Percentiles rank a stretch among this genome's conserved stretches.
Evolutionary conservation across 2,888 invertebrate species (phyloP).

Genomic region (Creontiades dilutus): DNA sequence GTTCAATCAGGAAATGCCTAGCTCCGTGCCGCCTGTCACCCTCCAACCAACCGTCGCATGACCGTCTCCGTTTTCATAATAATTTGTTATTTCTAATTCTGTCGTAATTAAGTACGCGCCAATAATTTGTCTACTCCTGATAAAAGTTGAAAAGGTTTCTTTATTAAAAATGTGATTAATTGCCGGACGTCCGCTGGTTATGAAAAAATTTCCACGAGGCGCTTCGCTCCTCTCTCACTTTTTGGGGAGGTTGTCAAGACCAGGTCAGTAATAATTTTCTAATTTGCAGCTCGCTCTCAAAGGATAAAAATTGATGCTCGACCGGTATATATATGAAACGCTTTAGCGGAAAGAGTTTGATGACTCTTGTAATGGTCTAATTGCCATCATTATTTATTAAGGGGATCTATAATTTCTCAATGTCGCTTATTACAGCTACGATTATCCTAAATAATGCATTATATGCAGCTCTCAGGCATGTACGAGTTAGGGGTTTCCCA

Average conservation of each 20-base stretch:
- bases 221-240: not conserved
- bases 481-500: too few relatives aligned
- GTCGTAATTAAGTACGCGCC: constrained; percentile 29
- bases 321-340: too few relatives aligned
- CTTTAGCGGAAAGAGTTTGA: too few relatives aligned
- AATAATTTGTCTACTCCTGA: constrained; percentile 26
- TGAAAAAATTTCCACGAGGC: constrained; percentile 10
- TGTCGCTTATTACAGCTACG: too few relatives aligned
- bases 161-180: constrained; percentile 57
- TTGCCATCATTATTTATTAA: too few relatives aligned
- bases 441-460: too few relatives aligned
- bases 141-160: constrained; percentile 41
- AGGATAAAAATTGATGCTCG: too few relatives aligned
- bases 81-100: constrained; percentile 18
- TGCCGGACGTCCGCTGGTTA: not conserved
- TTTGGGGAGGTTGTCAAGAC: not conserved
- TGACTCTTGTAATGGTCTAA: too few relatives aligned
- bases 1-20: constrained; percentile 58
- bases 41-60: not conserved
- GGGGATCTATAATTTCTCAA: too few relatives aligned
- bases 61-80: constrained; percentile 5
- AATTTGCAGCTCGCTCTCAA: not conserved
- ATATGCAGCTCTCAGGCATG: too few relatives aligned
- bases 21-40: constrained; percentile 32
- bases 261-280: constrained; percentile 3